Evolutionary conservation across 2,113 vertebrate genomes (phyloP), one percentile per base, ranked within the genome.

Genomic region (Polypterus bichir): DNA sequence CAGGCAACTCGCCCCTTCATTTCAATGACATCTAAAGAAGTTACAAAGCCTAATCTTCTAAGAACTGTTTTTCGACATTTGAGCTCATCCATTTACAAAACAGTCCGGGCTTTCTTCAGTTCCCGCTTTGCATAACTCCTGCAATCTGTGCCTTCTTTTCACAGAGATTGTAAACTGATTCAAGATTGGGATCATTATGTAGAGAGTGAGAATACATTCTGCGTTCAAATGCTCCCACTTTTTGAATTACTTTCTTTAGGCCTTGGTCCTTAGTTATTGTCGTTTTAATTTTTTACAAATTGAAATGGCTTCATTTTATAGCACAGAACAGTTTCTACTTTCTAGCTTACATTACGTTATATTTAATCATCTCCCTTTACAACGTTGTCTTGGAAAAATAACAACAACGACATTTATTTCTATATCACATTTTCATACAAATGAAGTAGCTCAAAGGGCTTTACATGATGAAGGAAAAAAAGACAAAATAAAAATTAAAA

Each of bases 61-160:
- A 99, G 77, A n/a, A 99, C 94, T 5, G 95, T 87, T 74, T 99
- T 98, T 49, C 96, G 85, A 76, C 96, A 98, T 63, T 97, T 99
- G 46, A 99, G 91, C 62, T 99, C 91, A 72, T 99, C 96, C 94
- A 98, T 96, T 67, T 99, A 95, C 71, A 99, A 78, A 49, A 98
- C 92, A 1, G 94, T 99, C 44, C 88, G 85, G 27, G 96, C 96
- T 68, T 91, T 92, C 75, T 94, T 98, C 65, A 99, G 71, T 63
- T 97, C 94, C 44, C 88, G 79, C 68, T 93, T 96, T 57, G 92
- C 93, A 99, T 90, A 59, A 97, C 91, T 45, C 85, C 60, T 6
- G 90, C 93, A 60, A 97, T 90, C 96, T 94, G 82, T 11, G 95
- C 90, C 75, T 99, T 99, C 81, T 83, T 94, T 74, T 97, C 94